Evolutionary conservation across 2,113 vertebrate genomes (phyloP), one percentile per base, ranked within the genome.

Genomic region (Erythrocebus patas): DNA sequence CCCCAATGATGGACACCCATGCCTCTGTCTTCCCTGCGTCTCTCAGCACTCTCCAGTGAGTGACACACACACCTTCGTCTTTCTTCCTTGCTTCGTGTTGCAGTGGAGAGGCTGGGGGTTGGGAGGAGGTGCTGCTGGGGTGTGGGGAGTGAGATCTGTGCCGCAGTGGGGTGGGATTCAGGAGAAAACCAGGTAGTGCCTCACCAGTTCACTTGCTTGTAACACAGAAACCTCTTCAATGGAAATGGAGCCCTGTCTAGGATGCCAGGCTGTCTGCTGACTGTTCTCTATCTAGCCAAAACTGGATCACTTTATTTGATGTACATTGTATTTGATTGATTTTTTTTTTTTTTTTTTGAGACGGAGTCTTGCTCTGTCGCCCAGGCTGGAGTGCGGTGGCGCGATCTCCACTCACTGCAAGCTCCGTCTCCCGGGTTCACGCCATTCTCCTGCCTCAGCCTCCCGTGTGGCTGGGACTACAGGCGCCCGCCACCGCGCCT

Each of bases 171-270:
- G 35, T 7, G 6, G 43, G 35, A 40, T 43, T 27, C 86, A 11
- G 64, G 10, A 84, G 90, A 88, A 59, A 16, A 43, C 32, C n/a
- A 14, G 23, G 66, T 22, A 43, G 90, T 35, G 9, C 25, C 27
- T 57, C 23, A 75, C 12, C 23, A 45, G 40, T 14, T 75, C 1
- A 8, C 72, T 75, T 5, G 22, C 25, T 48, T 16, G 10, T 0
- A 3, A 32, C 25, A 35, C 0, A 10, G 4, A 3, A 3, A n/a
- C 20, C 18, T 73, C 43, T 59, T 20, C 11, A 9, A 27, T 17
- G 8, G 59, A 72, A 27, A 30, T 45, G 32, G 66, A 76, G 64
- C 50, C 45, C 7, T 35, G 45, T 79, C 50, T 40, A 12, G 35
- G 23, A 30, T 0, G 5, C 32, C 55, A 11, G 32, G 16, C 70